Percentiles rank a stretch among this genome's conserved stretches.
Conservation (phyloP, 1,140 invertebrate genomes). For the Drosophila carrolli region DNA sequence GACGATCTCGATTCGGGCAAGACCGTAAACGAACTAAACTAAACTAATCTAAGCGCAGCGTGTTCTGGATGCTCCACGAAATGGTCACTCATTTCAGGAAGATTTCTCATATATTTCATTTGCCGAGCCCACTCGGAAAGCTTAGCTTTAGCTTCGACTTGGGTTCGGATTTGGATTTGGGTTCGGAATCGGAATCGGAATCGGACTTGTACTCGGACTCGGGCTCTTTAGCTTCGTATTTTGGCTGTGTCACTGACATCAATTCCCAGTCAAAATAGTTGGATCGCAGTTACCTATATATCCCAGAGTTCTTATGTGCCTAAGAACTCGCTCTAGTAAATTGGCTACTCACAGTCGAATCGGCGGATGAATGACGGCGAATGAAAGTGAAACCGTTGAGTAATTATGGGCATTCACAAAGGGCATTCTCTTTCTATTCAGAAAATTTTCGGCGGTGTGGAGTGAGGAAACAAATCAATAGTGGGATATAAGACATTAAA, state of each 20-base stretch:
- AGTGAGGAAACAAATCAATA: background rate
- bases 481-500: background rate
- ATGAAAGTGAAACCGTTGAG: conserved; percentile 29
- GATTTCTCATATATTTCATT: conserved; percentile 13
- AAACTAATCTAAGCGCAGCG: conserved; percentile 62
- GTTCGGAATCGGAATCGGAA: background rate
- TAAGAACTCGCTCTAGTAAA: conserved; percentile 14
- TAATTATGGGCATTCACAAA: conserved; percentile 11
- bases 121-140: conserved; percentile 61
- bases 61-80: conserved; percentile 23
- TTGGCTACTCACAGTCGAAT: conserved; percentile 1
- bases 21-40: conserved; percentile 72
- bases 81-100: conserved; percentile 39
- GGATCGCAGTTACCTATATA: conserved; percentile 14
- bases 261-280: conserved; percentile 57
- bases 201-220: conserved; percentile 5
- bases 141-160: conserved; percentile 26
- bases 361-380: conserved; percentile 1
- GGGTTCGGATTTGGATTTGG: conserved; percentile 16
- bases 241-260: conserved; percentile 73
- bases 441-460: background rate
- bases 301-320: conserved; percentile 4
- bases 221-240: conserved; percentile 15
- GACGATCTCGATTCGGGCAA: conserved; percentile 46
- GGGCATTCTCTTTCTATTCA: background rate